Evolutionary conservation across 2,888 invertebrate species (phyloP), one percentile per base, ranked within the genome.

Genomic region (Plagodis dolabraria): DNA sequence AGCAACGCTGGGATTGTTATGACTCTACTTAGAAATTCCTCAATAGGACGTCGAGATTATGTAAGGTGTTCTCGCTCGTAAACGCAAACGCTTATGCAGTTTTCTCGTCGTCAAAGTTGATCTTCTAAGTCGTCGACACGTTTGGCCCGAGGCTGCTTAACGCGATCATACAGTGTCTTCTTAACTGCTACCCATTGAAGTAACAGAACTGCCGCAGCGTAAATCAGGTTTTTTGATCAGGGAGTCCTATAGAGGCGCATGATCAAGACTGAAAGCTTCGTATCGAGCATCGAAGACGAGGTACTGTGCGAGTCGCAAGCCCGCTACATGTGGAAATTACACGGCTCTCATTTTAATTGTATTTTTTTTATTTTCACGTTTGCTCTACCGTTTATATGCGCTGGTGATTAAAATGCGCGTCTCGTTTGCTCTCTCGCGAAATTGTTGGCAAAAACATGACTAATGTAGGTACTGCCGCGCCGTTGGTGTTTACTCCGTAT

Each of bases 301-400:
- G 65, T 66, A 78, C 77, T 79, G 77, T 80, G 82, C 79, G 77
- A 80, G 82, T 85, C 85, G 83, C 83, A 83, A 86, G 85, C 78
- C 75, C 64, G 70, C 70, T 72, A 74, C 79, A 85, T 83, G 75
- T 82, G 79, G 82, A 80, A 78, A n/a, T n/a, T 86, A 73, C 59
- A 48, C 72, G 76, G 77, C 76, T 73, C 79, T 78, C 71, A 70
- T 78, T 82, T 83, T 83, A 87, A 86, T 87, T 83, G 82, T 80
- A 71, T 78, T 75, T 84, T 86, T 85, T 83, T 82, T 82, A 64
- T 79, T 77, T 77, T 76, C 85, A 82, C 80, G 79, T 80, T 74
- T 84, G 72, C 47, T 9, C 33, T 33, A 47, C 70, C 69, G 71
- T 69, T 22, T 22, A 22, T 4, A 22, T 22, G 22, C 1, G 4